Percentiles rank a stretch among this genome's conserved stretches.
phyloP scores from a whole-genome alignment of 2,113 vertebrate genomes.

The Taurulus bubalis region DNA sequence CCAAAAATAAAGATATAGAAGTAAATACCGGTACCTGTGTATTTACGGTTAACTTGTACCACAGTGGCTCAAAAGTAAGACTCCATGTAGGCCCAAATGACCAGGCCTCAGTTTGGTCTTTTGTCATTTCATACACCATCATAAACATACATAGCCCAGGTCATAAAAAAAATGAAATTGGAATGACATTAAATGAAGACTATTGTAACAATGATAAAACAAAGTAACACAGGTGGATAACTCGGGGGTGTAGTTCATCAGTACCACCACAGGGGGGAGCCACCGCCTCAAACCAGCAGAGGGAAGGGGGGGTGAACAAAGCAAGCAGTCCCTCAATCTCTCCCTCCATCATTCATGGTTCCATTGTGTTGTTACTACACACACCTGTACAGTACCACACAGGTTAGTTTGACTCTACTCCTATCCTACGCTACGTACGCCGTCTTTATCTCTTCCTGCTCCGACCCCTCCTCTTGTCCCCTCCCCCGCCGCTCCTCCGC shows the following conservation, averaged over 20 bases:
- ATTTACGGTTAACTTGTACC: slow-evolving; percentile 43
- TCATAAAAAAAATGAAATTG: slow-evolving; percentile 42
- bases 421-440: slow-evolving; percentile 66
- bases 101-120: slow-evolving; percentile 47
- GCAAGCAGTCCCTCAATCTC: neutral
- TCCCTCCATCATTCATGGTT: neutral
- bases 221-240: slow-evolving; percentile 44
- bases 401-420: slow-evolving; percentile 65
- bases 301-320: slow-evolving; percentile 47
- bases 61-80: slow-evolving; percentile 59
- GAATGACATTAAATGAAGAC: slow-evolving; percentile 65
- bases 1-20: slow-evolving; percentile 30
- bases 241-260: slow-evolving; percentile 32
- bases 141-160: neutral
- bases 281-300: neutral
- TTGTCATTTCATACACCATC: slow-evolving; percentile 40
- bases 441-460: slow-evolving; percentile 60
- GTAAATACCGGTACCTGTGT: slow-evolving; percentile 45
- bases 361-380: neutral
- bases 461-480: neutral
- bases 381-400: slow-evolving; percentile 44
- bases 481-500: slow-evolving; percentile 18
- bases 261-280: slow-evolving; percentile 45
- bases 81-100: slow-evolving; percentile 19
- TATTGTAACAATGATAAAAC: slow-evolving; percentile 34